Evolutionary conservation across 2,797 vertebrate species (phyloP), one percentile per base, ranked within the genome.

Genomic region (Siniperca obscura): DNA sequence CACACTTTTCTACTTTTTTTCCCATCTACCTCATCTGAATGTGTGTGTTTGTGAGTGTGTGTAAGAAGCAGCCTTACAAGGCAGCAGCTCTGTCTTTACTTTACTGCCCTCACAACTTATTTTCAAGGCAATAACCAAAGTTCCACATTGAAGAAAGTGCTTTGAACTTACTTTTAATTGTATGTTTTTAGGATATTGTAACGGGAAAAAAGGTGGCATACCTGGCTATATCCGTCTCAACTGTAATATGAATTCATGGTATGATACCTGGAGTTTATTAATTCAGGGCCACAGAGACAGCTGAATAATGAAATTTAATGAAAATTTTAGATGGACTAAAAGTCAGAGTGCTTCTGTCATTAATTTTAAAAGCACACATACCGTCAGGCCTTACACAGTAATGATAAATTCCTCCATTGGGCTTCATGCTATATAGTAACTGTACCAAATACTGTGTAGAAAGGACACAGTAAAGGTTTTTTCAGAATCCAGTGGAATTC

Each of bases 231-330:
- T 78, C 80, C 0, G 30, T 84, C 89, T 92, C 75, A 68, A 70
- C 88, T 53, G 87, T 89, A 88, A 94, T 94, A 93, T 93, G 89
- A 94, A 94, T 94, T 94, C 92, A 93, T 83, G 86, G 88, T 90
- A 75, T 81, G 91, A 93, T 92, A 92, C 92, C 92, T 89, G 86
- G 66, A 89, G 81, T 93, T 92, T 94, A 94, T 95, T 95, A 94
- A 94, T 95, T 94, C 94, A 94, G 93, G 90, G 90, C 93, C 92
- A 91, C 89, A 88, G 93, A 93, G 93, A 93, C 91, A 76, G 89
- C 92, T 93, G 94, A 94, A 94, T 94, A 95, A 94, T 95, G 92
- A 91, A 93, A 92, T 93, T 93, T 94, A 94, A 94, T 95, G 91
- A 94, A 91, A 94, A 87, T 94, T 95, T 94, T 90, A 95, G 93